Base-by-base conservation (phyloP, 2,113 vertebrate genomes). In the Brachyistius frenatus region DNA sequence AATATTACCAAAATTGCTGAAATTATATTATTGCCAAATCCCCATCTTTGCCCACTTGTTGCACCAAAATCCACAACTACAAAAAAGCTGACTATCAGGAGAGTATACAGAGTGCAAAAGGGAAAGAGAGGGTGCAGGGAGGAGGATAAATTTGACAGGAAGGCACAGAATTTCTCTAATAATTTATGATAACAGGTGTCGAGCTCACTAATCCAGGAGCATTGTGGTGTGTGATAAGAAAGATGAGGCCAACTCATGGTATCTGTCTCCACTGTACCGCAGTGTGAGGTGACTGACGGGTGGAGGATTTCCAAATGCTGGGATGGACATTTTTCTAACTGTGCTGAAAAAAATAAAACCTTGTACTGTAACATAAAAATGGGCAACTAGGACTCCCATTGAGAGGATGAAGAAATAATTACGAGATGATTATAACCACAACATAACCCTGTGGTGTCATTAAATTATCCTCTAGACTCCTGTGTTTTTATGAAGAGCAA, bases 401-500 rank as follows among this genome's bases (percentile, higher is more conserved):
- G 36, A 62, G 55, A 78, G 57, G 44, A 84, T 78, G 9, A 78
- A 55, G 36, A 65, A 61, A 69, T 60, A 57, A 83, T 65, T 73
- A 68, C 64, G 30, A 53, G 36, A 41, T 61, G 3, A 82, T 78
- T 66, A 62, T 9, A 57, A 60, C 50, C 33, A 41, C 56, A 72
- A 16, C 53, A 54, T 60, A 66, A 57, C 36, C 73, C 57, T 52
- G 31, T 57, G 53, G 35, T 61, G 47, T 65, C 64, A 33, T 68
- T 79, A 64, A 63, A 63, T 67, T 46, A 68, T 76, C 65, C 52
- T 56, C 67, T n/a, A 35, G 37, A 69, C 56, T 71, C 73, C 49
- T 68, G 35, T 64, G 33, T 78, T 83, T 70, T 47, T 57, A 4
- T 37, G 50, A 60, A 37, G 52, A 64, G 49, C 44, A 35, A 1